These are phyloP conservation scores for Cyanoderma ruficeps DNA, from an alignment of 2,113 vertebrate species.

Conservation along the genomic window DNA sequence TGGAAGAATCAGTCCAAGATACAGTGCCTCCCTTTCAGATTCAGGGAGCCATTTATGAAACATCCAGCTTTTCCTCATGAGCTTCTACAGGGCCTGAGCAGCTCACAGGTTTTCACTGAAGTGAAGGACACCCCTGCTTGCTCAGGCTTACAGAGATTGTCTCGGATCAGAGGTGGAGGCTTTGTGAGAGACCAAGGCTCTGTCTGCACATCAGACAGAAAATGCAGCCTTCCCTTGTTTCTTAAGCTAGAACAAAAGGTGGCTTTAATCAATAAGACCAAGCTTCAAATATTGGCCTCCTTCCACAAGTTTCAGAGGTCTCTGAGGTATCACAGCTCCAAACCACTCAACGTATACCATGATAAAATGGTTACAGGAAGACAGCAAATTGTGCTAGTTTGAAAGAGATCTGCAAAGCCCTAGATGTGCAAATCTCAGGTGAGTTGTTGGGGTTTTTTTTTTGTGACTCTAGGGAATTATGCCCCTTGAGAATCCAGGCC, in stretches of 20 bases:
- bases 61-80: not conserved
- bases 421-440: not conserved
- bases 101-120: not conserved
- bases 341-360: not conserved
- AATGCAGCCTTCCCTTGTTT: not conserved
- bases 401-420: not conserved
- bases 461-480: not conserved
- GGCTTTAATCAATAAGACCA: not conserved
- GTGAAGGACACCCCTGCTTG: not conserved
- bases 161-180: not conserved
- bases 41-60: not conserved
- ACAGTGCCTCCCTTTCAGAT: not conserved
- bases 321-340: not conserved
- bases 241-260: not conserved
- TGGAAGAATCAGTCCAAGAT: not conserved
- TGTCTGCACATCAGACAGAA: not conserved
- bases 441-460: not conserved
- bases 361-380: not conserved
- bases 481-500: not conserved
- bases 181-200: not conserved
- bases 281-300: not conserved
- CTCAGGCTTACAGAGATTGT: not conserved
- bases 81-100: not conserved
- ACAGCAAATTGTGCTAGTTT: not conserved
- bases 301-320: not conserved